These are phyloP conservation scores for Colistium nudipinnis DNA, from an alignment of 2,113 vertebrate genomes.

Conservation along the genomic window DNA sequence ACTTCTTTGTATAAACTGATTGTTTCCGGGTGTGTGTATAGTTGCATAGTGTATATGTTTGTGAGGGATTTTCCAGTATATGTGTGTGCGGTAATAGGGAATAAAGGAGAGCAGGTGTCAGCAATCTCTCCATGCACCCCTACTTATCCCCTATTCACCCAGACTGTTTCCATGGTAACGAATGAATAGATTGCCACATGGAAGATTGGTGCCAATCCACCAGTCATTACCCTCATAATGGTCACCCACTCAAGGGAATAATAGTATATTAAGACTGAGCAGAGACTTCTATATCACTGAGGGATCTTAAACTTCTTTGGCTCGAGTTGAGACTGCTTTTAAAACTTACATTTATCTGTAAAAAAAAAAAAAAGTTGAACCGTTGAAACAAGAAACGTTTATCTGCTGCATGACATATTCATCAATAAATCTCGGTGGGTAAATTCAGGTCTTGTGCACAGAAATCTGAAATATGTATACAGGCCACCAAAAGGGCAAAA, in stretches of 20 bases:
- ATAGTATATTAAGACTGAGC: slow-evolving; percentile 68
- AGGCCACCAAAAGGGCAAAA: neutral
- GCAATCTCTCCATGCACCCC: slow-evolving; percentile 75
- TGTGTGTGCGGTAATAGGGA: slow-evolving; percentile 48
- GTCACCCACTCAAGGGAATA: slow-evolving; percentile 70
- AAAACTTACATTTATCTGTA: slow-evolving; percentile 2
- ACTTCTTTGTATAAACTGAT: slow-evolving; percentile 11
- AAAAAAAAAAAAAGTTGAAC: neutral
- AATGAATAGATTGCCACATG: slow-evolving; percentile 76
- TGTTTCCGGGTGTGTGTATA: neutral
- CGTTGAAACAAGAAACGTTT: neutral
- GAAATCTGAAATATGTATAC: neutral
- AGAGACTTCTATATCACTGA: slow-evolving; percentile 41
- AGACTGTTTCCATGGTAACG: slow-evolving; percentile 79
- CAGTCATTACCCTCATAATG: slow-evolving; percentile 77
- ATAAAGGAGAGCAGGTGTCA: slow-evolving; percentile 79
- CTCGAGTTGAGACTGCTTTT: slow-evolving; percentile 6
- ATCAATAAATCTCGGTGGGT: neutral
- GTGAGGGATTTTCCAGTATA: slow-evolving; percentile 35
- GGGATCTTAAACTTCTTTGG: slow-evolving; percentile 18
- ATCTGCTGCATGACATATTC: neutral
- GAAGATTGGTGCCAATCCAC: slow-evolving; percentile 80
- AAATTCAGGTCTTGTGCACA: neutral
- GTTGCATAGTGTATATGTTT: slow-evolving; percentile 15
- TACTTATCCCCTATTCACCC: slow-evolving; percentile 80